Evolutionary conservation across 2,113 vertebrate species (phyloP).

Genomic region (Shinisaurus crocodilurus): DNA sequence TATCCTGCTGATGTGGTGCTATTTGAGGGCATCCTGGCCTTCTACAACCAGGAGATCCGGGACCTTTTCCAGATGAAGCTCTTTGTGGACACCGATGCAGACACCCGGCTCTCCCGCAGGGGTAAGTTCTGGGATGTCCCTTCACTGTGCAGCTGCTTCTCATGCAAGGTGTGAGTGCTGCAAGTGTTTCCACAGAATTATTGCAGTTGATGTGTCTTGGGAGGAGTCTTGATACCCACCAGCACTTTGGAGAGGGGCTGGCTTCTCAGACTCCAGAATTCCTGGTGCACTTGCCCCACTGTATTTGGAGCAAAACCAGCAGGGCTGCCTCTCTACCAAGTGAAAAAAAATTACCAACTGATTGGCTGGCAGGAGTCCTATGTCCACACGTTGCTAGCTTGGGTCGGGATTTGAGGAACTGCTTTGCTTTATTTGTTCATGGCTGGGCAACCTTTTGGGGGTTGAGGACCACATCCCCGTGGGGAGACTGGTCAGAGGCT

Average conservation of each 20-base stretch:
- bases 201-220: neutral
- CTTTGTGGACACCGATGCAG: slow-evolving; percentile 95
- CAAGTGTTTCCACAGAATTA: neutral
- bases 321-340: no score
- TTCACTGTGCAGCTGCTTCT: neutral
- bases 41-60: slow-evolving; percentile 95
- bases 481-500: no score
- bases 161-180: neutral
- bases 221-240: neutral
- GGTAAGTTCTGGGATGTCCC: slow-evolving; percentile 70
- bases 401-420: no score
- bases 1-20: slow-evolving; percentile 97
- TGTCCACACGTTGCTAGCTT: no score
- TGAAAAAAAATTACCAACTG: neutral
- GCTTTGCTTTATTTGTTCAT: no score
- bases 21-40: slow-evolving; percentile 96
- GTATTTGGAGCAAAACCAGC: neutral
- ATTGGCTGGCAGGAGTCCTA: neutral
- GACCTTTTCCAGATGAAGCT: slow-evolving; percentile 99
- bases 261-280: neutral
- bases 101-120: slow-evolving; percentile 95
- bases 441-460: no score
- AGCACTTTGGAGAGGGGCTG: neutral
- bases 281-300: neutral
- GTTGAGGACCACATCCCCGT: no score